Evolutionary conservation across 1,140 invertebrate species (phyloP), one percentile per base, ranked within the genome.

Genomic region (Nilaparvata lugens): DNA sequence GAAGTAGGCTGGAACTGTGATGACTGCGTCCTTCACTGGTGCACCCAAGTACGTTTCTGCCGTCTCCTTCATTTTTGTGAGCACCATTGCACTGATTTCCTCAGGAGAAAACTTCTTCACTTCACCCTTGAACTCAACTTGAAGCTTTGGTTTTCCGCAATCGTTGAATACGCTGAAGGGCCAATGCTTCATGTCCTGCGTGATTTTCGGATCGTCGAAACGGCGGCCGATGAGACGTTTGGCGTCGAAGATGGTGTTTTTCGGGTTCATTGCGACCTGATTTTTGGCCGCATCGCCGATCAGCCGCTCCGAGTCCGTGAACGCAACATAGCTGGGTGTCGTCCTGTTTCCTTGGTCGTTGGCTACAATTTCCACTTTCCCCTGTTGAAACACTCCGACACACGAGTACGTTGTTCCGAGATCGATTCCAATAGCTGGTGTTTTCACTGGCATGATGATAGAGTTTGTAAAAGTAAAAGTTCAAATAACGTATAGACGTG

Each of bases 291-390:
- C 80, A 68, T 88, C 85, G 25, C 86, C 85, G 57, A 90, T 86
- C 11, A 90, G 75, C 2, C 87, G 73, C 70, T 93, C 89, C 0
- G 83, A 86, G 62, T 92, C 88, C 1, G 85, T 90, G 73, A 93
- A 87, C 1, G 90, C 92, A 40, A 96, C 92, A 75, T 94, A 95
- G 58, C 86, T 88, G 7, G 91, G 91, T 40, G 92, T 95, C 24
- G 91, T 95, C 48, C 92, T 76, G 76, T 95, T 95, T 19, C 93
- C 93, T 77, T 94, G 91, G 72, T 95, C 93, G 72, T 96, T 95
- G 68, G 91, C 91, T 67, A 95, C 93, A 69, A 95, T 94, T 74
- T 94, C 91, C 43, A 95, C 86, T 75, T 91, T 93, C 52, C 89
- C 91, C 70, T 93, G 81, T 66, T 89, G 84, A 76, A 82, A 91